Conservation (phyloP, 2,888 invertebrate species). For the Caenorhabditis sp. region DNA sequence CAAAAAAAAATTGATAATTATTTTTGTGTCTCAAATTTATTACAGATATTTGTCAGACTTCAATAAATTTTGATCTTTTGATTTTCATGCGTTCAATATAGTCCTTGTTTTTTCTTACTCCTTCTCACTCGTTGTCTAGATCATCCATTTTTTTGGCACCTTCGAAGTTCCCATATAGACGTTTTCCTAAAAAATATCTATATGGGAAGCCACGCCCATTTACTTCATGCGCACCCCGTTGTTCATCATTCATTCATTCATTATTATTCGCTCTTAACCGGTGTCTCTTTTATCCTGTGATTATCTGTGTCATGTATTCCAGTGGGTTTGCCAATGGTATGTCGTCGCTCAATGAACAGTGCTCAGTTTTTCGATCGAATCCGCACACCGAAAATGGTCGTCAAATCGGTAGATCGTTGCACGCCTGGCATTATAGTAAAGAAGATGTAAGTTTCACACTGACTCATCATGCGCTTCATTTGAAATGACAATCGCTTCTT, state of each 20-base stretch:
- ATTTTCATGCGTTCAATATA: too few species aligned
- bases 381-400: not conserved
- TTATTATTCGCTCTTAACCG: too few species aligned
- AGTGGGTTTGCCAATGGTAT: not conserved
- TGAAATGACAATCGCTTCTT: not conserved
- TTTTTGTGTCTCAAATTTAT: too few species aligned
- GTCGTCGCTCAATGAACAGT: not conserved
- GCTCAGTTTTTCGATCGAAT: not conserved
- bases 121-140: too few species aligned
- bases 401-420: constrained; percentile 11
- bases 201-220: too few species aligned
- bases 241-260: not conserved
- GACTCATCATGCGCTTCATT: not conserved
- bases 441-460: constrained; percentile 15
- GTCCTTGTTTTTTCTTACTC: too few species aligned
- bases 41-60: too few species aligned
- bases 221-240: not conserved
- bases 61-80: too few species aligned
- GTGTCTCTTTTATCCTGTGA: constrained; percentile 10
- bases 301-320: not conserved
- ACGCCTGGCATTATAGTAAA: constrained; percentile 22
- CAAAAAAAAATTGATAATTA: too few species aligned
- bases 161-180: too few species aligned
- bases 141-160: too few species aligned
- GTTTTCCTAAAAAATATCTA: too few species aligned